Evolutionary conservation across 1,140 invertebrate genomes (phyloP).

Genomic region (Acromyrmex echinatior): DNA sequence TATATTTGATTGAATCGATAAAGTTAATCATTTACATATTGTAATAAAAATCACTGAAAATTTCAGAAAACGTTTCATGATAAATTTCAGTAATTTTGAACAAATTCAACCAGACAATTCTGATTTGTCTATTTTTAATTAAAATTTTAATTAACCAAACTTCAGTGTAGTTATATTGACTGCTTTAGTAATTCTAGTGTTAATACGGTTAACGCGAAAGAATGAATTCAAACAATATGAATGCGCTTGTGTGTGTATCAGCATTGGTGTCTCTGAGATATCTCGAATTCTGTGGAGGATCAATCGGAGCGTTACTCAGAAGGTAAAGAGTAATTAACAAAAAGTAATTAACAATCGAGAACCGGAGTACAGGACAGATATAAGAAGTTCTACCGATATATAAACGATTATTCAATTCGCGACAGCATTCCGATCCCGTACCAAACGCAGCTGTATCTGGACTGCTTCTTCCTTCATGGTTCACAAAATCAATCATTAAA

Average conservation of each 20-base stretch:
- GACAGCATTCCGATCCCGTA: conserved; percentile 66
- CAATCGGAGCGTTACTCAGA: background rate
- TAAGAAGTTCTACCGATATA: conserved; percentile 10
- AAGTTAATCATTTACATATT: background rate
- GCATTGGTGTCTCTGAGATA: background rate
- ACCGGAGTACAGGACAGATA: background rate
- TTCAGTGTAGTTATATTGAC: background rate
- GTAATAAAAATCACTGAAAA: background rate
- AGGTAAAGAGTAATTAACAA: background rate
- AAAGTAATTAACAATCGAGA: conserved; percentile 4
- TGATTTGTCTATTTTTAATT: no score
- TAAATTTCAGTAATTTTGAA: background rate
- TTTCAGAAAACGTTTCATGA: background rate
- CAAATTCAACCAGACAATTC: background rate
- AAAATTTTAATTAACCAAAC: no score
- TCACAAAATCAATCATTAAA: conserved; percentile 77
- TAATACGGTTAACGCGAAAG: background rate
- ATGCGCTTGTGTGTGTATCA: background rate
- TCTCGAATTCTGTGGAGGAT: background rate
- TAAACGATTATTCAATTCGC: conserved; percentile 71
- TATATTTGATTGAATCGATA: background rate
- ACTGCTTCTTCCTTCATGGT: conserved; percentile 66
- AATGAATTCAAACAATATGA: background rate
- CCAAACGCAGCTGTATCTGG: conserved; percentile 59
- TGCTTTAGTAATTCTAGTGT: background rate